A percentile compares a stretch with the other conserved stretches of the same genome.
Conservation (phyloP, 2,797 vertebrate genomes). For the Acrocephalus scirpaceus region DNA sequence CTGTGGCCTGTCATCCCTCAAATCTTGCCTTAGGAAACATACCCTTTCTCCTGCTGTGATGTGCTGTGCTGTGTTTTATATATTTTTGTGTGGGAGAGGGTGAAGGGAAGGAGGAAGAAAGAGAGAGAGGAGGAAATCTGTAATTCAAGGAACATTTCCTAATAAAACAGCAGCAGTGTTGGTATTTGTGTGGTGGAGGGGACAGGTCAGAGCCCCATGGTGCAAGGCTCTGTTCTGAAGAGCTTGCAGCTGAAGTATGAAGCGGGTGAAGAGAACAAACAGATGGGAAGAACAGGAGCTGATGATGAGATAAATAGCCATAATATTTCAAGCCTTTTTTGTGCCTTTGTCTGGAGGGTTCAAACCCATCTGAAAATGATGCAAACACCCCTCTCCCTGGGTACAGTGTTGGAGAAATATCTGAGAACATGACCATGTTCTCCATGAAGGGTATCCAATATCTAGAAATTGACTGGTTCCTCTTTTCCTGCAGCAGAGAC, state of each 20-base stretch:
- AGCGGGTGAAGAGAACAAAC: not conserved
- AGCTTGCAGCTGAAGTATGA: not conserved
- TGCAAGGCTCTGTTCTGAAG: not conserved
- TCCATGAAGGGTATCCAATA: not conserved
- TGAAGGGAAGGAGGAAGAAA: not conserved
- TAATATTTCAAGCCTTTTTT: not conserved
- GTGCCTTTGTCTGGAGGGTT: not conserved
- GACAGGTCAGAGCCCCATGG: not conserved
- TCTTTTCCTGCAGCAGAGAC: not conserved
- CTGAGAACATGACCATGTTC: not conserved
- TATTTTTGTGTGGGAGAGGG: not conserved
- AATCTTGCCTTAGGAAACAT: not conserved
- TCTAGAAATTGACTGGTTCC: not conserved
- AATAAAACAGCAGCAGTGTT: not conserved
- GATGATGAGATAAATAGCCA: not conserved
- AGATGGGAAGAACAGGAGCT: not conserved
- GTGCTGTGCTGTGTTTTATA: fast-evolving
- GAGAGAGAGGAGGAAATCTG: not conserved
- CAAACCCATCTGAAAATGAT: not conserved
- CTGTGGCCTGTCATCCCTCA: not conserved
- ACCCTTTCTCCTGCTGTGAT: not conserved
- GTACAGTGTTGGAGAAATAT: not conserved
- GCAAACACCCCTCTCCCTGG: not conserved
- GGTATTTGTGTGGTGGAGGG: not conserved
- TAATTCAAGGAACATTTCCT: not conserved